phyloP scores from a whole-genome alignment of 2,113 vertebrate species.

The Damaliscus lunatus region DNA sequence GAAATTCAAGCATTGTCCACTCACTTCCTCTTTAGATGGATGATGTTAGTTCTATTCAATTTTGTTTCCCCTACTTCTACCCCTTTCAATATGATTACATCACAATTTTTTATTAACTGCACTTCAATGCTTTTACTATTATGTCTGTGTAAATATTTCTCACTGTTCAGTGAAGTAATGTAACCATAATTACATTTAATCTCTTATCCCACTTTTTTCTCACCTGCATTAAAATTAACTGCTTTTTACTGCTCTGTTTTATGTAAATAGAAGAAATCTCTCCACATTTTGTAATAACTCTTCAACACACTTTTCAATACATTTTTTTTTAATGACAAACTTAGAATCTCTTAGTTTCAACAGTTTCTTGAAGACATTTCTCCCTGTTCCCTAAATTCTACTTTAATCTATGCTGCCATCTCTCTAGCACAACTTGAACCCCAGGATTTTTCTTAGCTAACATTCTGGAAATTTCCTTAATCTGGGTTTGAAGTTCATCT shows the following conservation, averaged over 20 bases:
- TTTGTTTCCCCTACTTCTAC: background rate
- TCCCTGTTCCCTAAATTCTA: background rate
- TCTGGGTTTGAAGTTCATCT: background rate
- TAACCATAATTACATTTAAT: background rate
- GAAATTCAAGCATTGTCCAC: background rate
- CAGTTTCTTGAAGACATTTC: background rate
- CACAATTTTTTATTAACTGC: constrained; percentile 19
- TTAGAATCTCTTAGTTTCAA: background rate
- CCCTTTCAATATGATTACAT: background rate
- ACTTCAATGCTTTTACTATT: background rate
- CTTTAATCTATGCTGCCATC: background rate
- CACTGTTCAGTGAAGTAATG: background rate
- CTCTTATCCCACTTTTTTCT: background rate
- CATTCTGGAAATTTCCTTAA: background rate
- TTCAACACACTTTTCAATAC: background rate
- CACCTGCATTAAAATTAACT: background rate
- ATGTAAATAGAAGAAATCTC: background rate
- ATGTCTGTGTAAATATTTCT: constrained; percentile 23
- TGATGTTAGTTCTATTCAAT: background rate
- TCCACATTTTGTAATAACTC: background rate
- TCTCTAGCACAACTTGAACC: background rate
- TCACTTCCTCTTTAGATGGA: background rate
- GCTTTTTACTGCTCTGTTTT: background rate
- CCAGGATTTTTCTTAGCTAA: background rate
- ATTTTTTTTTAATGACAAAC: background rate